These are phyloP conservation scores for Catonia carolina DNA, from an alignment of 2,888 invertebrate species.

Conservation along the genomic window DNA sequence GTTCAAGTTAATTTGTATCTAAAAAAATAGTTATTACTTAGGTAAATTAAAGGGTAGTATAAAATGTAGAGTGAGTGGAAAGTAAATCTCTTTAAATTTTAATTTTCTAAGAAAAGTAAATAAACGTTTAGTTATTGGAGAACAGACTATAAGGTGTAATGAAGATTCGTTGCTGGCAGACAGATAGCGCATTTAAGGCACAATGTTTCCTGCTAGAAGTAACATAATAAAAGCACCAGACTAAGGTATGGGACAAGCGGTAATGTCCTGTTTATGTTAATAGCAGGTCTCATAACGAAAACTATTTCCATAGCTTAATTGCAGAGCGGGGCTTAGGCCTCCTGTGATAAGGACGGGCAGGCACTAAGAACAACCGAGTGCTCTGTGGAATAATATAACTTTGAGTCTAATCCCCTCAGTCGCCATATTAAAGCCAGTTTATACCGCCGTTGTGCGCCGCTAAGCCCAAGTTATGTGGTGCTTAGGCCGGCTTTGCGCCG, in stretches of 20 bases:
- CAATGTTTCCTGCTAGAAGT: no score
- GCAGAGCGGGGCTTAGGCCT: slow-evolving; percentile 11
- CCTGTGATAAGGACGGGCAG: slow-evolving; percentile 9
- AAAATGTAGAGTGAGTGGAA: no score
- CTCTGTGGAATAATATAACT: slow-evolving; percentile 15
- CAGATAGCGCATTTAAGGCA: no score
- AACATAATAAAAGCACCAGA: no score
- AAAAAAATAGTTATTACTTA: no score
- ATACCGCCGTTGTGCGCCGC: slow-evolving; percentile 11
- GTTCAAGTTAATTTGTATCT: no score
- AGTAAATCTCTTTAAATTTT: no score
- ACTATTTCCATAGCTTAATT: slow-evolving; percentile 18
- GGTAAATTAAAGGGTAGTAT: no score
- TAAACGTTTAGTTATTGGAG: no score
- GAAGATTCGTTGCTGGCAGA: no score
- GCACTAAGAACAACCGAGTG: slow-evolving; percentile 10
- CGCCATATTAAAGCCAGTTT: slow-evolving; percentile 25
- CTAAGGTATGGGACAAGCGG: slow-evolving; percentile 10
- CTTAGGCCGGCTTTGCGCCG: slow-evolving; percentile 16
- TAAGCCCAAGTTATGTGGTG: slow-evolving; percentile 25
- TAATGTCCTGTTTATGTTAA: slow-evolving; percentile 18
- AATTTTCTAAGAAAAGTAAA: no score
- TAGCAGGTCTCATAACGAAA: slow-evolving; percentile 19
- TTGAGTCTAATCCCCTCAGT: slow-evolving; percentile 14
- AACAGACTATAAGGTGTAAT: no score